Evolutionary conservation across 2,797 vertebrate genomes (phyloP).

Genomic region (Spatula versicolor): DNA sequence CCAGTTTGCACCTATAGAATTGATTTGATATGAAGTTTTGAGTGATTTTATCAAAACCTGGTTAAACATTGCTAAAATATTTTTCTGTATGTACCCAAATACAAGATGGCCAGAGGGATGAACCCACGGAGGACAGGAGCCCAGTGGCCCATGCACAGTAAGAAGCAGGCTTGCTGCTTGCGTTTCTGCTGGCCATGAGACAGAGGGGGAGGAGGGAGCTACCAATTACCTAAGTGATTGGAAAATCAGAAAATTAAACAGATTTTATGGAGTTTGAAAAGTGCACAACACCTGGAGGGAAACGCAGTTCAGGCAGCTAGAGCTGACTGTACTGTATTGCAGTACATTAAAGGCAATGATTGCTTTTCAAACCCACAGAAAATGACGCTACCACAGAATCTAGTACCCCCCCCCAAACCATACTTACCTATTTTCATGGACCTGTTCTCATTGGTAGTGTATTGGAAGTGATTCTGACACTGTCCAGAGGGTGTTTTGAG

Average conservation of each 20-base stretch:
- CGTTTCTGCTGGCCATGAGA: background rate
- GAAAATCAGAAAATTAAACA: background rate
- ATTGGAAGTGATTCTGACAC: rapidly evolving
- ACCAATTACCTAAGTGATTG: background rate
- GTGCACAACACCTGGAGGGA: rapidly evolving
- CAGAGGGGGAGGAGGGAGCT: constrained; percentile 8
- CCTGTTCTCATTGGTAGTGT: background rate
- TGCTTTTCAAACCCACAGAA: background rate
- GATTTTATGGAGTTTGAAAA: background rate
- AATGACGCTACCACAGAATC: too few species aligned
- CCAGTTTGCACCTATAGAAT: rapidly evolving
- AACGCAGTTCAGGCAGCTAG: rapidly evolving
- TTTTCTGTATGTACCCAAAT: rapidly evolving
- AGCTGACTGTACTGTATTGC: background rate
- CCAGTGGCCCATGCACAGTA: rapidly evolving
- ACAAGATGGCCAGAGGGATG: background rate
- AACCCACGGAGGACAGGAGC: too few species aligned
- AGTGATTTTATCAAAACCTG: background rate
- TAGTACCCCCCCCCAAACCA: too few species aligned
- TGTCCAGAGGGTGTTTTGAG: background rate
- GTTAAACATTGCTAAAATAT: background rate
- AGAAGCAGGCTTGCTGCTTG: background rate
- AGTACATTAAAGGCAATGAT: rapidly evolving
- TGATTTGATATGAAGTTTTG: background rate
- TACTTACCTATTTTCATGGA: background rate